Percentiles rank a stretch among this genome's conserved stretches.
phyloP scores from a whole-genome alignment of 2,888 invertebrate species.

The Andrena flavipes region DNA sequence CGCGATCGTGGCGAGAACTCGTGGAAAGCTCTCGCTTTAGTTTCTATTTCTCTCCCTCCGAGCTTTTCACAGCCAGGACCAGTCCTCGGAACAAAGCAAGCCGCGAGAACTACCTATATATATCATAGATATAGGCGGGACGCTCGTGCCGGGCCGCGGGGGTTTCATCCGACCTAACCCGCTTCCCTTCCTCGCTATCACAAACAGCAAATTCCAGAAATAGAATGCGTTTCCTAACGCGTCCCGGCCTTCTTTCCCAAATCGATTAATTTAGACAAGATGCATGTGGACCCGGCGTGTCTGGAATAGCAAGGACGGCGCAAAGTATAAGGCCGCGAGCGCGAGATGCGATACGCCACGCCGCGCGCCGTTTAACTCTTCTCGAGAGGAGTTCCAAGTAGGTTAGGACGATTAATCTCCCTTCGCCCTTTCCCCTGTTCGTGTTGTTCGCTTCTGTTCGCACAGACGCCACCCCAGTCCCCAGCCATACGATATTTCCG shows the following conservation, averaged over 20 bases:
- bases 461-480: slow-evolving; percentile 2
- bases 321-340: no score
- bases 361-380: neutral
- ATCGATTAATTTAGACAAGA: no score
- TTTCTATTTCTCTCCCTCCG: slow-evolving; percentile 14
- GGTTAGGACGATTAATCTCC: neutral
- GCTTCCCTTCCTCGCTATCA: neutral
- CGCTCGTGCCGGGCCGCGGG: neutral
- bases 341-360: neutral
- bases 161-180: neutral
- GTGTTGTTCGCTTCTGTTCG: neutral
- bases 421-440: slow-evolving; percentile 4
- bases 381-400: slow-evolving; percentile 1
- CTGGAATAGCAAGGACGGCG: no score
- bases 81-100: slow-evolving; percentile 31
- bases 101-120: slow-evolving; percentile 21
- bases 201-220: neutral
- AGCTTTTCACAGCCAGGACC: slow-evolving; percentile 18
- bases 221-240: no score
- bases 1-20: neutral
- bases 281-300: no score
- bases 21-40: slow-evolving; percentile 2
- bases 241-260: neutral
- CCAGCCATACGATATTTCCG: neutral
- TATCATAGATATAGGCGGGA: no score